Evolutionary conservation across 2,797 vertebrate species (phyloP).

Genomic region (Poeciliopsis presidionis): DNA sequence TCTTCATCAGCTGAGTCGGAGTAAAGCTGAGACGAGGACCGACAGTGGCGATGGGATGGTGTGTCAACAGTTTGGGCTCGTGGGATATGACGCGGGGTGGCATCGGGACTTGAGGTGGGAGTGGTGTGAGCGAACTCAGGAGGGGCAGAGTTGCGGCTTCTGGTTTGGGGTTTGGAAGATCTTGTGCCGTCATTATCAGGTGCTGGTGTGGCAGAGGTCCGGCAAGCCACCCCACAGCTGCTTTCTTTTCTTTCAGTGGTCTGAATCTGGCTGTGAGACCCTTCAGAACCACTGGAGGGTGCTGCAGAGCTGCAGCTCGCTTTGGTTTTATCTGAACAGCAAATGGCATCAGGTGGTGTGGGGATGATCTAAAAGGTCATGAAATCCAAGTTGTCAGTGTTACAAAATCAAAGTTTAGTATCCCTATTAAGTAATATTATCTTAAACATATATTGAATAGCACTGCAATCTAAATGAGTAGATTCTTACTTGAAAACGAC

Average conservation of each 20-base stretch:
- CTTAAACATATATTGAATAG: background rate
- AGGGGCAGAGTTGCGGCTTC: conserved; percentile 89
- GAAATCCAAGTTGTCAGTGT: conserved; percentile 21
- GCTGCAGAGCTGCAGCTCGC: conserved; percentile 66
- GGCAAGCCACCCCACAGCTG: conserved; percentile 66
- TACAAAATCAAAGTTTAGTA: conserved; percentile 25
- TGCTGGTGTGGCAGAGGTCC: conserved; percentile 81
- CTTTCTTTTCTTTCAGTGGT: conserved; percentile 28
- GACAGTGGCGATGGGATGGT: conserved; percentile 66
- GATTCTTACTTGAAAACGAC: conserved; percentile 77
- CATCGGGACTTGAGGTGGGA: conserved; percentile 78
- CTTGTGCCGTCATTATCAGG: conserved; percentile 75
- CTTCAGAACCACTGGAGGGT: conserved; percentile 69
- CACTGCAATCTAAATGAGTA: conserved; percentile 21
- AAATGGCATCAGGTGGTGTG: conserved; percentile 70
- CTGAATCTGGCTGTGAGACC: conserved; percentile 44
- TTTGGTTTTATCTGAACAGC: conserved; percentile 63
- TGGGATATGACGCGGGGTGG: conserved; percentile 79
- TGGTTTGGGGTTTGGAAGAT: conserved; percentile 69
- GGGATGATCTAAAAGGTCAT: conserved; percentile 68
- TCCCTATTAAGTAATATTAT: conserved; percentile 1
- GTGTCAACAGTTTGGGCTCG: conserved; percentile 85
- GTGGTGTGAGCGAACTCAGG: conserved; percentile 88
- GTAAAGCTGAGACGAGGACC: conserved; percentile 69
- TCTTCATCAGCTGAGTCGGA: conserved; percentile 88